These are phyloP conservation scores for Chymomyza caudatula DNA, from an alignment of 2,888 invertebrate genomes.

Conservation along the genomic window DNA sequence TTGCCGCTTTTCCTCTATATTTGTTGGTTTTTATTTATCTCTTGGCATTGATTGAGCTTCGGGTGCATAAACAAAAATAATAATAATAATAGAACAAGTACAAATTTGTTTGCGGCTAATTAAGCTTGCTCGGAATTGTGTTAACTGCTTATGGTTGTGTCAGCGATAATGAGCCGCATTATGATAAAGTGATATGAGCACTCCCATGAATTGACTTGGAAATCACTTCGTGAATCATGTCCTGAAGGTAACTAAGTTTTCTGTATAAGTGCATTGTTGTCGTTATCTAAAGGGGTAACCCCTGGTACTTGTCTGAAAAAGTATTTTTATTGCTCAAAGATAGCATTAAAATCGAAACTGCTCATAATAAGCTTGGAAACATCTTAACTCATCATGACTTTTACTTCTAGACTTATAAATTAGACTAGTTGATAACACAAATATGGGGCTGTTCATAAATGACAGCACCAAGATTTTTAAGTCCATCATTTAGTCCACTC, in stretches of 20 bases:
- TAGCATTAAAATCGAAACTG: too few species aligned
- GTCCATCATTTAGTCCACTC: too few species aligned
- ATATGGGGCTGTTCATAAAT: too few species aligned
- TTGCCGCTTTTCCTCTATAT: background rate
- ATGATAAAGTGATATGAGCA: background rate
- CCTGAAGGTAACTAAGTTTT: background rate
- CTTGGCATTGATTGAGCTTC: conserved; percentile 13
- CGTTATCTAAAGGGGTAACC: too few species aligned
- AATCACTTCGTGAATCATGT: background rate
- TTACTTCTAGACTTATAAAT: too few species aligned
- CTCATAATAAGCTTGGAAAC: too few species aligned
- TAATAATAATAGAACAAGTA: background rate
- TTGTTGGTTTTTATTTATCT: background rate
- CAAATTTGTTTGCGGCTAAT: background rate
- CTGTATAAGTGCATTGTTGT: too few species aligned
- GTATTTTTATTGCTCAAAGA: too few species aligned
- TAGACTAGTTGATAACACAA: too few species aligned
- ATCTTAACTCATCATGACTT: too few species aligned
- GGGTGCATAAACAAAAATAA: background rate
- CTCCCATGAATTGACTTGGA: background rate
- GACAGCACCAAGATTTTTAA: too few species aligned
- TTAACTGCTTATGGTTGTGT: background rate
- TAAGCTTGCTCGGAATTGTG: background rate
- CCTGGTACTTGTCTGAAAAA: too few species aligned
- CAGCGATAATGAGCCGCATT: background rate